A percentile compares a stretch with the other conserved stretches of the same genome.
phyloP scores from a whole-genome alignment of 2,797 vertebrate species.

The Anableps anableps region DNA sequence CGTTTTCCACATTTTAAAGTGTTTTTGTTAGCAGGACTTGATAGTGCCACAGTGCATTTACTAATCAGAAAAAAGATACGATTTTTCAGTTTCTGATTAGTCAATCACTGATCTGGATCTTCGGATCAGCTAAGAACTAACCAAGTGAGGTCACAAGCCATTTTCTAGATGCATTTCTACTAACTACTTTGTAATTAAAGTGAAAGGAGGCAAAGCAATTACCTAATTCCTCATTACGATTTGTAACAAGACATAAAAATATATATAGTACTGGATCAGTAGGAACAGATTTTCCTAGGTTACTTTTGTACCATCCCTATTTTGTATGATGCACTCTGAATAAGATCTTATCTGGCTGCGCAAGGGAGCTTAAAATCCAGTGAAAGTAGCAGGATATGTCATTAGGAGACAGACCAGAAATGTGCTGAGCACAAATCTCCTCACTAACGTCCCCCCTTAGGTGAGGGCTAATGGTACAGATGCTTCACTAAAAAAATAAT shows the following conservation, averaged over 20 bases:
- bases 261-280: slow-evolving; percentile 4
- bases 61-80: neutral
- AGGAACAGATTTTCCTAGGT: slow-evolving; percentile 39
- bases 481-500: slow-evolving; percentile 36
- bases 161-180: neutral
- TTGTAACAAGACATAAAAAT: slow-evolving; percentile 21
- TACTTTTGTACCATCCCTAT: slow-evolving; percentile 12
- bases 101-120: neutral
- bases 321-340: slow-evolving; percentile 22
- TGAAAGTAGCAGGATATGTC: slow-evolving; percentile 47
- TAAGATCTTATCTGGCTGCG: slow-evolving; percentile 51
- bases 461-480: slow-evolving; percentile 53
- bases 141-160: neutral
- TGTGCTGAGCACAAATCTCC: slow-evolving; percentile 39
- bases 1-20: neutral
- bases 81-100: neutral
- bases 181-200: slow-evolving; percentile 9
- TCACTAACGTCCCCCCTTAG: slow-evolving; percentile 37
- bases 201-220: slow-evolving; percentile 11
- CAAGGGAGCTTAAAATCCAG: slow-evolving; percentile 34
- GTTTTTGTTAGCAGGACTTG: neutral
- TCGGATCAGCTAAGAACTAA: neutral
- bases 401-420: slow-evolving; percentile 49
- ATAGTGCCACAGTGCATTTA: neutral
- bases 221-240: slow-evolving; percentile 13